Evolutionary conservation across 1,140 invertebrate genomes (phyloP), one percentile per base, ranked within the genome.

Genomic region (Anoplolepis gracilipes): DNA sequence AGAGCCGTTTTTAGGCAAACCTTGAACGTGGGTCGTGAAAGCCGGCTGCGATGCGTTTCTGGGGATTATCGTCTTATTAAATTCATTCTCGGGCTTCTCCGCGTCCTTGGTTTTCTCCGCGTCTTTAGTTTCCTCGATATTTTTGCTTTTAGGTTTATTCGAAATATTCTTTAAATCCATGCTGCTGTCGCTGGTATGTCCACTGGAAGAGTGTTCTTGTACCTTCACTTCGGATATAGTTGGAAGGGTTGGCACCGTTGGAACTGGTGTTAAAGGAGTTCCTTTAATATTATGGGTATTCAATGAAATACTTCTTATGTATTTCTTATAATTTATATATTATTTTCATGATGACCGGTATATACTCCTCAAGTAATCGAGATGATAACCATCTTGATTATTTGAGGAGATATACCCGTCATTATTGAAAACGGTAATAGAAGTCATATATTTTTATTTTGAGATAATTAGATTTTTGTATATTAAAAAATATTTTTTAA

Each of bases 181-280:
- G 42, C 95, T 95, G 53, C 95, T 95, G 69, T 94, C 95, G 57
- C 95, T 95, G 0, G 95, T 95, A 28, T 94, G 94, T n/a, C 95
- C 94, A 85, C 95, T 96, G 78, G 95, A 94, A 85, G 95, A 93
- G 91, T 96, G 96, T 82, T 98, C 97, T 42, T 96, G 96, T 11
- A 97, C 96, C 90, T 97, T 97, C 22, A 97, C 97, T 94, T 98
- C 98, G 25, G 97, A 97, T 90, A 98, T 98, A 30, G 98, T 98
- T 53, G 98, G 98, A 75, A 98, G 95, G 1, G 97, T 98, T 62
- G 97, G 97, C 65, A 98, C 97, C 13, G 97, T 97, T 91, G 96
- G 97, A 89, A 97, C 97, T 84, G 97, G 96, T 53, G 97, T 97
- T 88, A 98, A 95, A 49, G 96, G 96, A 79, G 94, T 96, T 93